Percentiles rank a stretch among this genome's conserved stretches.
Conservation (phyloP, 2,888 invertebrate genomes). For the Cheilosia vernalis region DNA sequence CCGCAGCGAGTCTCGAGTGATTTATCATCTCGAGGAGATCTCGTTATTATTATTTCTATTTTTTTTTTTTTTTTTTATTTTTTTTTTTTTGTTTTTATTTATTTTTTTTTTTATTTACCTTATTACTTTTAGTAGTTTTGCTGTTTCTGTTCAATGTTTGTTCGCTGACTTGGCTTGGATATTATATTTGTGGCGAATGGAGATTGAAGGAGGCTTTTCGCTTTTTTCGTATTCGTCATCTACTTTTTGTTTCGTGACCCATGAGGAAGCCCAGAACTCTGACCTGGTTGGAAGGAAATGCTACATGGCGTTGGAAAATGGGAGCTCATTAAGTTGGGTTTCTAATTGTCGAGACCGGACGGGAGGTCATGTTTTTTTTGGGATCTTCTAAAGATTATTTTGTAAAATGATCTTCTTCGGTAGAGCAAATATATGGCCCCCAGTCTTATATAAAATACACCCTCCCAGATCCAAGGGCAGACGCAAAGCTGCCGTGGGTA, state of each 20-base stretch:
- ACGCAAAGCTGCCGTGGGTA: no score
- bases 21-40: slow-evolving; percentile 73
- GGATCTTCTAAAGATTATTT: no score
- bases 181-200: slow-evolving; percentile 7
- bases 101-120: slow-evolving; percentile 1
- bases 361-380: no score
- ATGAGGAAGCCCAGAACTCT: slow-evolving; percentile 53
- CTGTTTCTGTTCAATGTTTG: slow-evolving; percentile 16
- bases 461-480: no score
- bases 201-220: slow-evolving; percentile 19
- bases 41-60: slow-evolving; percentile 65
- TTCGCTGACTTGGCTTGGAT: slow-evolving; percentile 17
- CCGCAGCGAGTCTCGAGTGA: slow-evolving; percentile 63
- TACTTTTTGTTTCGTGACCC: slow-evolving; percentile 22
- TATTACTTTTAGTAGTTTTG: background rate
- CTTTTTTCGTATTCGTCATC: slow-evolving; percentile 7
- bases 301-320: background rate
- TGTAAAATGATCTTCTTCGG: no score
- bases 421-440: no score
- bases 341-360: background rate
- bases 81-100: slow-evolving; percentile 7
- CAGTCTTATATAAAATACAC: no score
- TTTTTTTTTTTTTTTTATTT: slow-evolving; percentile 4
- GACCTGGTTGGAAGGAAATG: slow-evolving; percentile 17
- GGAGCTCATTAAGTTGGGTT: background rate